These are phyloP conservation scores for Cosmia pyralina DNA, from an alignment of 2,888 invertebrate species.

Conservation along the genomic window DNA sequence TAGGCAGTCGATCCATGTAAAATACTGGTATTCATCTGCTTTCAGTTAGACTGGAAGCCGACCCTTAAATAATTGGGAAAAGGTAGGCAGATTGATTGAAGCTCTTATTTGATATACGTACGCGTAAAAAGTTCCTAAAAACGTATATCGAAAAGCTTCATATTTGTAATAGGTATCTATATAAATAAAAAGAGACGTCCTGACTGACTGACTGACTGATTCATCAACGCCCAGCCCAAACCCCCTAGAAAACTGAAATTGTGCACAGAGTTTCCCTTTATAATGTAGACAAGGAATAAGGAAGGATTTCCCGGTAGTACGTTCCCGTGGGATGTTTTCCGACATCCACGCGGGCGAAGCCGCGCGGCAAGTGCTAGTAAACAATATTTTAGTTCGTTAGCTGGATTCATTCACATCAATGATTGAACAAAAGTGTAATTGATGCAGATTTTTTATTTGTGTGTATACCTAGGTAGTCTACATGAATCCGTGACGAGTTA, in stretches of 20 bases:
- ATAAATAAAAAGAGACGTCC: too few relatives aligned
- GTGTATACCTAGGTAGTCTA: background rate
- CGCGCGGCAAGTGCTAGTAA: too few relatives aligned
- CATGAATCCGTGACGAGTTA: constrained; percentile 1
- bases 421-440: constrained; percentile 31
- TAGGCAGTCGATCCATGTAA: background rate
- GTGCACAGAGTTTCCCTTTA: too few relatives aligned
- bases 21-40: background rate
- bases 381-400: constrained; percentile 50
- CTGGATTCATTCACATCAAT: constrained; percentile 16
- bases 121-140: background rate
- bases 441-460: constrained; percentile 23
- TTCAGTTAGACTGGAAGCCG: background rate
- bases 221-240: too few relatives aligned
- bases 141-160: background rate
- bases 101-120: background rate
- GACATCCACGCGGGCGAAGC: too few relatives aligned
- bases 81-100: background rate
- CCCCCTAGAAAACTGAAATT: too few relatives aligned
- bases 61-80: background rate
- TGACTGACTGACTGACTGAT: too few relatives aligned
- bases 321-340: too few relatives aligned
- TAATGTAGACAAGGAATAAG: too few relatives aligned
- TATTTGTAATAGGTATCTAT: background rate
- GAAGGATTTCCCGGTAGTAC: too few relatives aligned